Conservation (phyloP, 1,140 invertebrate genomes). For the Zaprionus camerounensis region DNA sequence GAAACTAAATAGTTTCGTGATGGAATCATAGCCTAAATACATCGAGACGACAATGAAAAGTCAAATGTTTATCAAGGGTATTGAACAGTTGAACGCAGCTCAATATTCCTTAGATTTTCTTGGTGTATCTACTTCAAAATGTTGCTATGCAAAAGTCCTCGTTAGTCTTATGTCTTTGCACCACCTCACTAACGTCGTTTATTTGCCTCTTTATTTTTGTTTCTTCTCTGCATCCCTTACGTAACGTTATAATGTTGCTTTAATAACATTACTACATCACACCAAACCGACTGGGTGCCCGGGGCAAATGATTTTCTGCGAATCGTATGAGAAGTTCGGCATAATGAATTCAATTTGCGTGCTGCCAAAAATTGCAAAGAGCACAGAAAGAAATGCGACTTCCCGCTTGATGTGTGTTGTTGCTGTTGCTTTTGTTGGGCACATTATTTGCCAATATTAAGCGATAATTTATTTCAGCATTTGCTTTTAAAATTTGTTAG, state of each 20-base stretch:
- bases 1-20: too few relatives aligned
- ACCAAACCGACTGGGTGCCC: slow-evolving; percentile 36
- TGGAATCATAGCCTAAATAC: too few relatives aligned
- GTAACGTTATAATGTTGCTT: slow-evolving; percentile 70
- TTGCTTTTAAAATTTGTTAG: slow-evolving; percentile 72
- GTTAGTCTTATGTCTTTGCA: slow-evolving; percentile 21
- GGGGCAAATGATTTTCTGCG: slow-evolving; percentile 44
- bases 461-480: slow-evolving; percentile 80
- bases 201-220: slow-evolving; percentile 29
- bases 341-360: slow-evolving; percentile 76
- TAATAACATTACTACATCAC: slow-evolving; percentile 75
- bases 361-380: slow-evolving; percentile 44
- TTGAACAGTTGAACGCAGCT: background rate
- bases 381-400: slow-evolving; percentile 13
- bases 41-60: background rate
- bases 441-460: slow-evolving; percentile 80
- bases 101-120: background rate
- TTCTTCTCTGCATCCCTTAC: slow-evolving; percentile 51
- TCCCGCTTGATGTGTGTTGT: background rate
- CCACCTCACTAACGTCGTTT: slow-evolving; percentile 13
- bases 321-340: slow-evolving; percentile 32
- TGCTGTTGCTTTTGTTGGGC: slow-evolving; percentile 2
- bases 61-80: background rate
- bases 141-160: slow-evolving; percentile 14
- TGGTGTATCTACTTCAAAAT: slow-evolving; percentile 2